Conservation (phyloP, 2,888 invertebrate species). For the Andrena hattorfiana region DNA sequence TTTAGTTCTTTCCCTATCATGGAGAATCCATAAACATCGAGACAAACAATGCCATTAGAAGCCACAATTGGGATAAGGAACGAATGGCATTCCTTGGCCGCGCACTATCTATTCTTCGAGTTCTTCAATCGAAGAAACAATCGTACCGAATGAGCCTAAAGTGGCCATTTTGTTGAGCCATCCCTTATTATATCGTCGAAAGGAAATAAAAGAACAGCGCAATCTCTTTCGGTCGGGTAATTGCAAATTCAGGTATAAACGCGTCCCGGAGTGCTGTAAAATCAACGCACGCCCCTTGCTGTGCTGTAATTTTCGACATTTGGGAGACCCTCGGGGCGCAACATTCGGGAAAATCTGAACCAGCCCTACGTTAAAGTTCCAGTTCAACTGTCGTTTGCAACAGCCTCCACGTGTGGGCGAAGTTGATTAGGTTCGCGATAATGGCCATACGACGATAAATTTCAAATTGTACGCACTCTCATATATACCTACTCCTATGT, state of each 20-base stretch:
- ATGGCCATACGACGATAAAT: neutral
- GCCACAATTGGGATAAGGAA: neutral
- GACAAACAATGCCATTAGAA: neutral
- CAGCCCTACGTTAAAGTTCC: slow-evolving; percentile 28
- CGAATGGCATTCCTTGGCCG: too few relatives aligned
- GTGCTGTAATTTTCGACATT: slow-evolving; percentile 11
- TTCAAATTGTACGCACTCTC: neutral
- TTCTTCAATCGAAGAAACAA: slow-evolving; percentile 23
- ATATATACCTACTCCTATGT: neutral
- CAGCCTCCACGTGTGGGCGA: slow-evolving; percentile 16
- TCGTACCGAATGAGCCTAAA: slow-evolving; percentile 1
- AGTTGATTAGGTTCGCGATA: slow-evolving; percentile 39
- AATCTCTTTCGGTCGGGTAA: slow-evolving; percentile 21
- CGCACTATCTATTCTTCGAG: neutral
- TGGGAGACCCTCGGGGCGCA: neutral
- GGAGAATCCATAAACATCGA: neutral
- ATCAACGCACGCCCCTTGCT: slow-evolving; percentile 32
- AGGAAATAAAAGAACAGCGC: slow-evolving; percentile 30
- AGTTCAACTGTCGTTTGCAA: slow-evolving; percentile 37
- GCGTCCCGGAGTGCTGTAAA: slow-evolving; percentile 32
- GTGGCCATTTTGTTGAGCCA: slow-evolving; percentile 13
- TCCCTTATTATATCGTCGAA: slow-evolving; percentile 9
- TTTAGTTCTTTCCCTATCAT: too few relatives aligned
- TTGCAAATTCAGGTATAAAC: slow-evolving; percentile 58
- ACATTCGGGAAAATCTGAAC: slow-evolving; percentile 31